These are phyloP conservation scores for Elephantulus edwardii DNA, from an alignment of 2,113 vertebrate genomes.

Conservation along the genomic window DNA sequence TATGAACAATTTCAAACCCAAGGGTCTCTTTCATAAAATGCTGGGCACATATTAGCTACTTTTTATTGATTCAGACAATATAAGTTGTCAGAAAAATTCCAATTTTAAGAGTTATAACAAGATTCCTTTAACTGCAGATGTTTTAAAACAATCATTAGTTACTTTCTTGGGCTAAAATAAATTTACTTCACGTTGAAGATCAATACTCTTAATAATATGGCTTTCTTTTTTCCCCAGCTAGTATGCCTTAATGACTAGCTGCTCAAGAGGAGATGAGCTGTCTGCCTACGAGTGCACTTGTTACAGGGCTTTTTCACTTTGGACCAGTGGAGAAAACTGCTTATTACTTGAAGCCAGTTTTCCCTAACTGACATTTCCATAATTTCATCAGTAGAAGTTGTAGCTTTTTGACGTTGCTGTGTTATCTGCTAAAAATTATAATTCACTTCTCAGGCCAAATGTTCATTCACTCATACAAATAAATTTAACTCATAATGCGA, in stretches of 20 bases:
- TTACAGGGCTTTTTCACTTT: slow-evolving; percentile 30
- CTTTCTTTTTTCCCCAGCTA: slow-evolving; percentile 14
- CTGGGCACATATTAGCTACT: slow-evolving; percentile 28
- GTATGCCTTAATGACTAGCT: slow-evolving; percentile 26
- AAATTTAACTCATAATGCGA: not conserved
- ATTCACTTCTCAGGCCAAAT: slow-evolving; percentile 2
- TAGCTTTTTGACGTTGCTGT: not conserved
- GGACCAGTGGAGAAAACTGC: not conserved
- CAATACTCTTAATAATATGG: slow-evolving; percentile 43
- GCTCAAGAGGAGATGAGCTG: slow-evolving; percentile 13
- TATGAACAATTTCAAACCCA: slow-evolving; percentile 53
- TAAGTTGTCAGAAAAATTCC: slow-evolving; percentile 54
- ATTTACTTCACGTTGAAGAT: slow-evolving; percentile 51
- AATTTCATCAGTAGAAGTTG: slow-evolving; percentile 50
- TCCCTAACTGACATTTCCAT: slow-evolving; percentile 33
- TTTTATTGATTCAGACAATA: slow-evolving; percentile 72
- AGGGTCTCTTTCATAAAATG: slow-evolving; percentile 44
- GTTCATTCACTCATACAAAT: not conserved
- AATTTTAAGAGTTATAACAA: slow-evolving; percentile 62
- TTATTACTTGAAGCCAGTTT: slow-evolving; percentile 52
- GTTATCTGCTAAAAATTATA: not conserved
- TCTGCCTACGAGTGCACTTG: slow-evolving; percentile 6
- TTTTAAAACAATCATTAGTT: slow-evolving; percentile 62
- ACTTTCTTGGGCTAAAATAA: slow-evolving; percentile 47
- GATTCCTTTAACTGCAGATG: slow-evolving; percentile 40